Conservation (phyloP, 1,140 invertebrate species). For the Harlomillsia oculata region DNA sequence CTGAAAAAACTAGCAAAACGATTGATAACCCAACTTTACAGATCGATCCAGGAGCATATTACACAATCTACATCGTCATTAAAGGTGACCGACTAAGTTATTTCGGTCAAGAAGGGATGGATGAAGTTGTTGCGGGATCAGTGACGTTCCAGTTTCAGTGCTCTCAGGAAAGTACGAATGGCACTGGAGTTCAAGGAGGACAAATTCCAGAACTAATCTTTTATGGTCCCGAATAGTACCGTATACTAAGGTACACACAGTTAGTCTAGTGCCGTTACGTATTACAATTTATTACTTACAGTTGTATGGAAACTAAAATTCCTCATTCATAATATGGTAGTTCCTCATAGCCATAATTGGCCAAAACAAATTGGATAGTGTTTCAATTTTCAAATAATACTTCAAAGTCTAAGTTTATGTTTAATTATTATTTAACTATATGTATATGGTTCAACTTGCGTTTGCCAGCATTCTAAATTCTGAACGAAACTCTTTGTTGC, state of each 20-base stretch:
- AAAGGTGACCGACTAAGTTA: constrained; percentile 86
- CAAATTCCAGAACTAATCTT: constrained; percentile 91
- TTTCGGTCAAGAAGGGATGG: constrained; percentile 89
- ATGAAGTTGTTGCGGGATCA: constrained; percentile 75
- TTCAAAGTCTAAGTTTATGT: not conserved
- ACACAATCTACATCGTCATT: constrained; percentile 78
- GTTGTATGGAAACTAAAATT: too few species aligned
- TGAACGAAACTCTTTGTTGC: too few species aligned
- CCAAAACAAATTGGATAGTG: too few species aligned
- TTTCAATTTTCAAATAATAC: not conserved
- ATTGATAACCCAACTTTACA: constrained; percentile 38
- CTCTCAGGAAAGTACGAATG: constrained; percentile 85
- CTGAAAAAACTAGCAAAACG: not conserved
- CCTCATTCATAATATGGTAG: too few species aligned
- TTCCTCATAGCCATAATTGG: too few species aligned
- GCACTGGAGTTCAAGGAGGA: constrained; percentile 85
- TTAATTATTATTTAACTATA: not conserved
- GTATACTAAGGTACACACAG: too few species aligned
- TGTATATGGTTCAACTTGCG: too few species aligned
- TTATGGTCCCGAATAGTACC: constrained; percentile 63
- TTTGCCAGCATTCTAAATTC: too few species aligned
- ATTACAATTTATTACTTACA: too few species aligned
- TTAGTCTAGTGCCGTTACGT: too few species aligned
- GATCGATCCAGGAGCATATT: constrained; percentile 80
- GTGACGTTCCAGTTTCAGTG: constrained; percentile 91